phyloP scores from a whole-genome alignment of 2,113 vertebrate genomes.

The Rattus rattus region DNA sequence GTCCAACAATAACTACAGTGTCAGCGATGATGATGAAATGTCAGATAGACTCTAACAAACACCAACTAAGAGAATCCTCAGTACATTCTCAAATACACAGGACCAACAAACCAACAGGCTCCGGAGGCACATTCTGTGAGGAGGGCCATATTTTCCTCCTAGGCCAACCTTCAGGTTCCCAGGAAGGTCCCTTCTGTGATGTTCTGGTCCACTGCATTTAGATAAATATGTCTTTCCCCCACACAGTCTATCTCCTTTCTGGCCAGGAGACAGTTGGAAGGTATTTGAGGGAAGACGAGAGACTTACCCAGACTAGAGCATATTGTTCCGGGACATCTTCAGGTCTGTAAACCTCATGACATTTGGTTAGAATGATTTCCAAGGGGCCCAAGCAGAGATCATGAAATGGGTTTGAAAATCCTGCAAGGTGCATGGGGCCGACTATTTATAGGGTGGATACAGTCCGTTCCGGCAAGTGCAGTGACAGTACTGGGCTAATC shows the following conservation, averaged over 20 bases:
- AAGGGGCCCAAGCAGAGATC: background rate
- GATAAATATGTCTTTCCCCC: too few species aligned
- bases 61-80: fast-evolving
- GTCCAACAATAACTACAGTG: background rate
- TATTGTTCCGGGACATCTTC: fast-evolving
- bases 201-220: fast-evolving
- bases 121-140: background rate
- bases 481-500: constrained; percentile 60
- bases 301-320: background rate
- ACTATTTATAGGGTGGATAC: constrained; percentile 65
- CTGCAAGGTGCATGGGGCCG: background rate
- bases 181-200: fast-evolving
- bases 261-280: background rate
- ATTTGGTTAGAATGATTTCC: constrained; percentile 33
- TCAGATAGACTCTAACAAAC: fast-evolving
- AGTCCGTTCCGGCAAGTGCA: background rate
- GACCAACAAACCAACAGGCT: too few species aligned
- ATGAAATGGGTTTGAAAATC: background rate
- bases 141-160: background rate
- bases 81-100: fast-evolving
- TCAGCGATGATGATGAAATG: fast-evolving
- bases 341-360: background rate
- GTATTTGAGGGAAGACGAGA: fast-evolving
- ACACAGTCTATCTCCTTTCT: background rate
- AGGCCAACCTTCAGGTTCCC: fast-evolving